These are phyloP conservation scores for Sinonovacula constricta DNA, from an alignment of 1,140 invertebrate species.

Conservation along the genomic window DNA sequence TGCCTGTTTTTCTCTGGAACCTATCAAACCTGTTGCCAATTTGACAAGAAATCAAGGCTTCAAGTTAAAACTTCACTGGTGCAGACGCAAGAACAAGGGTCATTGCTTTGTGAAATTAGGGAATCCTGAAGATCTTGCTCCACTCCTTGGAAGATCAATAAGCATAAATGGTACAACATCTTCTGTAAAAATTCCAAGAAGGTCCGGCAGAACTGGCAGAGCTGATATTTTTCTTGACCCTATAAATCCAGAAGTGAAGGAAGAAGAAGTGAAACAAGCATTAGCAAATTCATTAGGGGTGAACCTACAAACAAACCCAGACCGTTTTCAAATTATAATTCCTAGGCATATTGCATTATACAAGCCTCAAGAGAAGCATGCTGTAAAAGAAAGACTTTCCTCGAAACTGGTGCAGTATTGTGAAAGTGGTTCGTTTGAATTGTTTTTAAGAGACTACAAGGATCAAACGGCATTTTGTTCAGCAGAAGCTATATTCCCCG, in stretches of 20 bases:
- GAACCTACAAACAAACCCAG: background rate
- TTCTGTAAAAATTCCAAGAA: no score
- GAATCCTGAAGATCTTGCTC: constrained; percentile 35
- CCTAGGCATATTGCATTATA: constrained; percentile 42
- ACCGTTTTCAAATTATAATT: constrained; percentile 45
- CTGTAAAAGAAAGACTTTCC: constrained; percentile 13
- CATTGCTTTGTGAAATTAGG: constrained; percentile 53
- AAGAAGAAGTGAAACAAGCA: constrained; percentile 51
- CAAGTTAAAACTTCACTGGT: constrained; percentile 63
- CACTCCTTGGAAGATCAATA: no score
- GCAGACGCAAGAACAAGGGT: constrained; percentile 55
- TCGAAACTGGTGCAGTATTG: constrained; percentile 31
- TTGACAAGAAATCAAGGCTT: constrained; percentile 42
- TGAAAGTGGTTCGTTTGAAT: constrained; percentile 18
- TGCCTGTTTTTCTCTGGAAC: background rate
- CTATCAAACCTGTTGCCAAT: background rate
- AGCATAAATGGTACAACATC: no score
- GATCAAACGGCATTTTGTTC: constrained; percentile 17
- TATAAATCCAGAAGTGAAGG: constrained; percentile 43
- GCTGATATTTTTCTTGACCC: constrained; percentile 27
- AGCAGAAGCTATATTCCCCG: constrained; percentile 58
- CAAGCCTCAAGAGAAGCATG: background rate
- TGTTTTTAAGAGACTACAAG: constrained; percentile 42
- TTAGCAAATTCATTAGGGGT: constrained; percentile 36
- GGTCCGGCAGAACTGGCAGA: background rate